Conservation (phyloP, 2,888 invertebrate species). For the Anarsia innoxiella region DNA sequence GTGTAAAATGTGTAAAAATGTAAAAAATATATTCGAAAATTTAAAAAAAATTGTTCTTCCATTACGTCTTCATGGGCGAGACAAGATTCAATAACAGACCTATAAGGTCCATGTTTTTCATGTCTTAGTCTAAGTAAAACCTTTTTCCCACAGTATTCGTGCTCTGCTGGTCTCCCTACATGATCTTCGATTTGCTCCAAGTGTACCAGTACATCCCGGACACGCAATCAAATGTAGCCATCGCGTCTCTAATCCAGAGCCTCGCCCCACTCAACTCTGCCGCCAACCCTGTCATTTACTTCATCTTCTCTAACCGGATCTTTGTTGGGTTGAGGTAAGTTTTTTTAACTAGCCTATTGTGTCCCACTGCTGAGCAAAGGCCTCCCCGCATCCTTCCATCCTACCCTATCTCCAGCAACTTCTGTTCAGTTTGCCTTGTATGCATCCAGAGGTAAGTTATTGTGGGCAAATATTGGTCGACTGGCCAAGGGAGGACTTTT, state of each 20-base stretch:
- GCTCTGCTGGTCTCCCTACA: conserved; percentile 96
- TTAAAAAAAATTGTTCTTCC: no score
- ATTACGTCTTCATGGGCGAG: no score
- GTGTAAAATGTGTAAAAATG: no score
- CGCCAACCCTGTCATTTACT: conserved; percentile 95
- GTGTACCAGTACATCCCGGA: conserved; percentile 85
- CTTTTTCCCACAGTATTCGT: conserved; percentile 82
- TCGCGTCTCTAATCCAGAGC: conserved; percentile 93
- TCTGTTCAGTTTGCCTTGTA: no score
- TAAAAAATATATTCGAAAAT: no score
- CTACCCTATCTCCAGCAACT: no score
- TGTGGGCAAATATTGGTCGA: no score
- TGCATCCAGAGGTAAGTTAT: no score
- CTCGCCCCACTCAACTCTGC: conserved; percentile 94
- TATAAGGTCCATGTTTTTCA: neutral
- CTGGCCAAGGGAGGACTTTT: no score
- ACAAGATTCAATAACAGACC: no score
- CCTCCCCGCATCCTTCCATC: no score
- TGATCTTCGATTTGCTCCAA: conserved; percentile 92
- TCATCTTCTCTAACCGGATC: conserved; percentile 92
- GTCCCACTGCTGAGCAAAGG: no score
- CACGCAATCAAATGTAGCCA: conserved; percentile 86
- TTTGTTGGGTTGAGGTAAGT: conserved; percentile 88
- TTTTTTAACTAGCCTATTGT: neutral
- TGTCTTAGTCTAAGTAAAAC: neutral